These are phyloP conservation scores for Polyodon spathula DNA, from an alignment of 2,113 vertebrate genomes.

Conservation along the genomic window DNA sequence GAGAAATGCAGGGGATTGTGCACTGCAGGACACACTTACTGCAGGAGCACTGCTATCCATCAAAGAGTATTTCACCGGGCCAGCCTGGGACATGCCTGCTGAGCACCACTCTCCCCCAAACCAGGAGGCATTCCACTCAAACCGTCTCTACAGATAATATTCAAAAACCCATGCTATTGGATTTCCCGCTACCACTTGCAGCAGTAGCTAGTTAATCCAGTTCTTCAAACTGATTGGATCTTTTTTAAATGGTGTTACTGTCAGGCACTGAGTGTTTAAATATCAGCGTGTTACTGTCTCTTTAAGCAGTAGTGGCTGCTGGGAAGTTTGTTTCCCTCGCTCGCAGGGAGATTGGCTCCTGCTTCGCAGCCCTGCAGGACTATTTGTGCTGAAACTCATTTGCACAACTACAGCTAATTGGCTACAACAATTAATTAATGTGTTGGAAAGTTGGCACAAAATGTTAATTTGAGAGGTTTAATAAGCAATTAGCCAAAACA, in stretches of 20 bases:
- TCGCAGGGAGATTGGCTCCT: slow-evolving; percentile 62
- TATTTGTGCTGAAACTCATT: slow-evolving; percentile 97
- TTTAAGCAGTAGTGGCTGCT: slow-evolving; percentile 54
- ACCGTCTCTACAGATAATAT: not conserved
- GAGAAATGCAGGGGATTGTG: slow-evolving; percentile 42
- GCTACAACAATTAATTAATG: slow-evolving; percentile 99
- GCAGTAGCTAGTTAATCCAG: not conserved
- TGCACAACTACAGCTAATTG: slow-evolving; percentile 98
- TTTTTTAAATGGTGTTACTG: not conserved
- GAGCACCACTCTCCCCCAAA: slow-evolving; percentile 25
- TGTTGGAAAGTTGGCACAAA: slow-evolving; percentile 98
- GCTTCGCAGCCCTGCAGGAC: slow-evolving; percentile 86
- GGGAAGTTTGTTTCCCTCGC: slow-evolving; percentile 34
- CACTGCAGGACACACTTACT: slow-evolving; percentile 32
- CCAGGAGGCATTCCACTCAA: slow-evolving; percentile 24
- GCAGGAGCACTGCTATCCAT: slow-evolving; percentile 63
- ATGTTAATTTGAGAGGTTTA: slow-evolving; percentile 75
- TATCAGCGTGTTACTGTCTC: slow-evolving; percentile 15
- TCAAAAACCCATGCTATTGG: too few relatives aligned
- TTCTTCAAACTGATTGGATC: not conserved
- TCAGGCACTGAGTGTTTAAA: slow-evolving; percentile 2
- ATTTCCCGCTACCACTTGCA: too few relatives aligned
- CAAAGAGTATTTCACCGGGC: slow-evolving; percentile 59
- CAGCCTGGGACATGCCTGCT: slow-evolving; percentile 46
- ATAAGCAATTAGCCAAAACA: slow-evolving; percentile 67